Conservation (phyloP, 1,140 invertebrate genomes). For the Drosophila nebulosa region DNA sequence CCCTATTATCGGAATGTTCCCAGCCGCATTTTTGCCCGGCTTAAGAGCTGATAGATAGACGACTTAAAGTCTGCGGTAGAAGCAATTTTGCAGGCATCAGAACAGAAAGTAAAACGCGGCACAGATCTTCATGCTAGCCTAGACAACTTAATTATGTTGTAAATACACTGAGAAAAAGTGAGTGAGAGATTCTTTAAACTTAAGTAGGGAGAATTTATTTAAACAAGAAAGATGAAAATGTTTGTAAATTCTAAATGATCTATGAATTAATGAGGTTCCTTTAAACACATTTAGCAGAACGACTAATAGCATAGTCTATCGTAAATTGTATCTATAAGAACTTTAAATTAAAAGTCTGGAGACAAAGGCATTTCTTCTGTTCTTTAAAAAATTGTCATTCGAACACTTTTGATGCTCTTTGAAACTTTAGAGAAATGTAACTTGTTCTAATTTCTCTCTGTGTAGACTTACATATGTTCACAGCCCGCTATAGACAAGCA, state of each 20-base stretch:
- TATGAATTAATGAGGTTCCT: no score
- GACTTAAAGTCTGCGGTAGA: slow-evolving; percentile 2
- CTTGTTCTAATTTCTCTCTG: background rate
- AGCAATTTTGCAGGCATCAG: slow-evolving; percentile 19
- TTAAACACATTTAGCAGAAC: no score
- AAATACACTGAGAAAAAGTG: slow-evolving; percentile 9
- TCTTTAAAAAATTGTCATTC: no score
- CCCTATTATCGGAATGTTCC: slow-evolving; percentile 16
- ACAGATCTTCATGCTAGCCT: slow-evolving; percentile 62
- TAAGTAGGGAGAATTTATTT: no score
- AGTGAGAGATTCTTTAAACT: no score
- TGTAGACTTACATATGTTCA: slow-evolving; percentile 18
- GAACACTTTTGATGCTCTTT: no score
- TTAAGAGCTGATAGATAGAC: slow-evolving; percentile 28
- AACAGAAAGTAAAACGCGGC: slow-evolving; percentile 67
- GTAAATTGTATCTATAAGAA: no score
- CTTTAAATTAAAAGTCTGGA: background rate
- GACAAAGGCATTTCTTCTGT: no score
- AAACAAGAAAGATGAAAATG: no score
- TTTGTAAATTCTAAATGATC: no score
- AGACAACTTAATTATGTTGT: slow-evolving; percentile 65
- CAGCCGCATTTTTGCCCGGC: slow-evolving; percentile 58
- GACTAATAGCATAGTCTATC: no score
- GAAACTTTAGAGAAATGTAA: no score
- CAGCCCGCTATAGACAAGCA: slow-evolving; percentile 45